phyloP scores from a whole-genome alignment of 2,797 vertebrate species.

The Kryptolebias ocellatus region DNA sequence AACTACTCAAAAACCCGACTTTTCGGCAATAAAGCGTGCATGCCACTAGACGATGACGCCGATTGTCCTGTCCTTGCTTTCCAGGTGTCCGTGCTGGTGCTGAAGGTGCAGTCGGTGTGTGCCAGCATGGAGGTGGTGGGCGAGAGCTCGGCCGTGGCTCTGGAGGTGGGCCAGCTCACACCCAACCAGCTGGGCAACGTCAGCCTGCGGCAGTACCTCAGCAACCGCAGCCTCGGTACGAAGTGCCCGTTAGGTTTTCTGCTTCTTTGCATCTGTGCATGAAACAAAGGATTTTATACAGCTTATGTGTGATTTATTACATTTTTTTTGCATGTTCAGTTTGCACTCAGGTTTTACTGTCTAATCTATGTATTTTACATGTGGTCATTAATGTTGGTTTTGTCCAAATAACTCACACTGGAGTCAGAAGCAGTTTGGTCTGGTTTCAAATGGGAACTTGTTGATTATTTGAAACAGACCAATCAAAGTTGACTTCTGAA shows the following conservation, averaged over 20 bases:
- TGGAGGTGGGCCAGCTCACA: constrained; percentile 89
- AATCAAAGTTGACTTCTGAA: too few relatives aligned
- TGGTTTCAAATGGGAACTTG: too few relatives aligned
- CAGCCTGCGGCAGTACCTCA: constrained; percentile 92
- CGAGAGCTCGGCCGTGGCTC: constrained; percentile 88
- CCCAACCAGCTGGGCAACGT: constrained; percentile 93
- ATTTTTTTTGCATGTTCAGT: not conserved
- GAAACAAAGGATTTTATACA: not conserved
- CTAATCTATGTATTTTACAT: not conserved
- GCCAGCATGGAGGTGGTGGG: constrained; percentile 90
- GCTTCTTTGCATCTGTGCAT: not conserved
- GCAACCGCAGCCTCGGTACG: constrained; percentile 93
- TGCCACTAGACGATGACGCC: not conserved
- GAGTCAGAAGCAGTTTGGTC: too few relatives aligned
- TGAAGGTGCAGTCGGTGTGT: constrained; percentile 91
- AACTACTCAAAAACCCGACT: not conserved
- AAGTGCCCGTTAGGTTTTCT: not conserved
- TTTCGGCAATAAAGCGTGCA: not conserved
- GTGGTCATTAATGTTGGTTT: not conserved
- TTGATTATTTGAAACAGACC: too few relatives aligned
- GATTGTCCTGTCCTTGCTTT: not conserved
- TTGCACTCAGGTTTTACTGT: constrained; percentile 1
- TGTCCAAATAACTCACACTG: too few relatives aligned
- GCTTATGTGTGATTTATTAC: not conserved
- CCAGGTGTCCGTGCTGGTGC: constrained; percentile 94